Percentiles rank a stretch among this genome's conserved stretches.
phyloP scores from a whole-genome alignment of 2,797 vertebrate genomes.

The Megaceryle alcyon region DNA sequence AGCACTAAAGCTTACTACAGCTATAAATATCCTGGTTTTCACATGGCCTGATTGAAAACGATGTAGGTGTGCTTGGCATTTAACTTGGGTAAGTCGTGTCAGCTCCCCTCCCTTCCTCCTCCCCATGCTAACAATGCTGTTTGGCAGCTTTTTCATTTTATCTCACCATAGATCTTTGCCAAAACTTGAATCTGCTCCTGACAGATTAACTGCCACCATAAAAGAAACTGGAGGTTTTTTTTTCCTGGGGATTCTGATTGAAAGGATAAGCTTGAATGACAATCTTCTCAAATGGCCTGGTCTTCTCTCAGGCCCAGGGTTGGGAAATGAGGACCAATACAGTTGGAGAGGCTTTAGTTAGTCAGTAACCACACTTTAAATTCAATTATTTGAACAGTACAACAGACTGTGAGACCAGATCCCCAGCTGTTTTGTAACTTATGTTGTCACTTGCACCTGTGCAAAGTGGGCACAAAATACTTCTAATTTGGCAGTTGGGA shows the following conservation, averaged over 20 bases:
- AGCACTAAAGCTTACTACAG: conserved; percentile 51
- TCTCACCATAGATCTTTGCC: conserved; percentile 83
- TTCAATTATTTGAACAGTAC: conserved; percentile 54
- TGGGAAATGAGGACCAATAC: conserved; percentile 64
- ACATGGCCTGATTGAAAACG: conserved; percentile 37
- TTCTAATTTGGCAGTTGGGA: conserved; percentile 63
- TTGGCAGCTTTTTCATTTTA: conserved; percentile 78
- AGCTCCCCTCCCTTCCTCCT: conserved; percentile 67
- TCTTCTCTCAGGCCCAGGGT: conserved; percentile 67
- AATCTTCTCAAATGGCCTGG: conserved; percentile 69
- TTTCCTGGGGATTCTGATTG: conserved; percentile 65
- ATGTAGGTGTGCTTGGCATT: conserved; percentile 76
- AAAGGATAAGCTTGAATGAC: conserved; percentile 80
- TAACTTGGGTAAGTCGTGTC: conserved; percentile 68
- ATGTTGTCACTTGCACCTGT: conserved; percentile 62
- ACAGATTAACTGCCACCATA: conserved; percentile 86
- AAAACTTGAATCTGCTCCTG: conserved; percentile 88
- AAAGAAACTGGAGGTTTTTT: conserved; percentile 75
- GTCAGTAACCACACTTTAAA: conserved; percentile 67
- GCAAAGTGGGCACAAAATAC: conserved; percentile 66
- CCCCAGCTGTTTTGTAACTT: conserved; percentile 63
- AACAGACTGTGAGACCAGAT: conserved; percentile 45
- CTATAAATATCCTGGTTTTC: conserved; percentile 76
- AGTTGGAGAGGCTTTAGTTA: conserved; percentile 57
- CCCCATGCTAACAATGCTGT: conserved; percentile 70